Conservation (phyloP, 2,888 invertebrate genomes). For the Cerceris ruficornis region DNA sequence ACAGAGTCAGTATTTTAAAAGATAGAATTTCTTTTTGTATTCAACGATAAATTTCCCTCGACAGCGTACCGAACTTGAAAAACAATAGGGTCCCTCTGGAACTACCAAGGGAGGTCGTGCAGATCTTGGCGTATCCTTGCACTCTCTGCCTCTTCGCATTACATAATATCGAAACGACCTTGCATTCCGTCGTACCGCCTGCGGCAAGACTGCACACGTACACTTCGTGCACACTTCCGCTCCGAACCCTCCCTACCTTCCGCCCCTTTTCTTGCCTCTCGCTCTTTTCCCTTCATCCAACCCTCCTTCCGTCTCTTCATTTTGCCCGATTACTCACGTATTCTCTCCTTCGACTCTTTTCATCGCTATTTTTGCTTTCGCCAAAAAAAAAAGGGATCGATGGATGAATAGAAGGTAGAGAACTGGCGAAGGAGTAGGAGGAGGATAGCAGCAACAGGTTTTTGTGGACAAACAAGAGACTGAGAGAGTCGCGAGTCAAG, state of each 20-base stretch:
- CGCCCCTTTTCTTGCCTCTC: conserved; percentile 7
- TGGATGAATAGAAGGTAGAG: conserved; percentile 44
- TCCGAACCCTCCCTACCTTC: conserved; percentile 17
- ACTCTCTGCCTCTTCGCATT: conserved; percentile 57
- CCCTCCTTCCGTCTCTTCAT: neutral
- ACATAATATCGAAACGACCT: conserved; percentile 70
- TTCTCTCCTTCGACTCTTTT: conserved; percentile 24
- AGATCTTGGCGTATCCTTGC: conserved; percentile 45
- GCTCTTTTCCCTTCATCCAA: neutral
- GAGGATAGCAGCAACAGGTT: conserved; percentile 60
- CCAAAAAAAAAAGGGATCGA: conserved; percentile 44
- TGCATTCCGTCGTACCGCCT: conserved; percentile 65
- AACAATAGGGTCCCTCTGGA: conserved; percentile 43
- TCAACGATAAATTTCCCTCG: conserved; percentile 34
- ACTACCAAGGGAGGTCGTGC: conserved; percentile 41
- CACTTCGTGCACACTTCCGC: conserved; percentile 58
- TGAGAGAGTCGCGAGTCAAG: conserved; percentile 51
- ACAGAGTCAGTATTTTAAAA: conserved; percentile 2
- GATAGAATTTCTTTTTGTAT: conserved; percentile 26
- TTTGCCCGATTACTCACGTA: neutral
- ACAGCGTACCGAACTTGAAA: conserved; percentile 39
- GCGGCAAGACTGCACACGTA: conserved; percentile 55
- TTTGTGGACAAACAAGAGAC: conserved; percentile 55
- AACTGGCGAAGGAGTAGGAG: conserved; percentile 29
- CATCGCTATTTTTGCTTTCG: conserved; percentile 56